These are phyloP conservation scores for Lomographa bimaculata DNA, from an alignment of 2,888 invertebrate species.

Conservation along the genomic window DNA sequence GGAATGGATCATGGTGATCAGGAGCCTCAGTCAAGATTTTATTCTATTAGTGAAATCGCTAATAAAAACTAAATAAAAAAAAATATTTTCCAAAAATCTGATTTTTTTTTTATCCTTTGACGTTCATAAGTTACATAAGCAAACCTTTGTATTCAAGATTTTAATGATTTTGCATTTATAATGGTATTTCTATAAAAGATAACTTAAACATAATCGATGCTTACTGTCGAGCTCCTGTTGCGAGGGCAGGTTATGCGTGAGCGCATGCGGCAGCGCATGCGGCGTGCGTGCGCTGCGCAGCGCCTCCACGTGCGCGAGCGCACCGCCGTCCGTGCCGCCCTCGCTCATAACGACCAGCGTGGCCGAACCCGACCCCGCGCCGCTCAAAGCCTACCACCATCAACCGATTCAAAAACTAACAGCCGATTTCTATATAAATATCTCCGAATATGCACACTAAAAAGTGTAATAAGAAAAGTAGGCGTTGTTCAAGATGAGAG, in stretches of 20 bases:
- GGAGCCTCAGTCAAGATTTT: too few relatives aligned
- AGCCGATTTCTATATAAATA: not conserved
- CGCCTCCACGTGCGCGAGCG: slow-evolving; percentile 56
- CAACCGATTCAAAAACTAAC: not conserved
- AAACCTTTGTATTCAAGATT: too few relatives aligned
- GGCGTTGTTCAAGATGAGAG: too few relatives aligned
- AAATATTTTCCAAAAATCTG: too few relatives aligned
- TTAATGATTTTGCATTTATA: too few relatives aligned
- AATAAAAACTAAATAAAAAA: too few relatives aligned
- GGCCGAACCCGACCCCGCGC: slow-evolving; percentile 55
- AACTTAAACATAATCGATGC: slow-evolving; percentile 11
- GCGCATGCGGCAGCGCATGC: slow-evolving; percentile 36
- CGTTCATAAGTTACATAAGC: too few relatives aligned
- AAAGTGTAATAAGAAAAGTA: too few relatives aligned
- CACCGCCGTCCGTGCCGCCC: slow-evolving; percentile 36
- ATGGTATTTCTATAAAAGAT: not conserved
- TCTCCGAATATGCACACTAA: too few relatives aligned
- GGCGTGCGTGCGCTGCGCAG: slow-evolving; percentile 40
- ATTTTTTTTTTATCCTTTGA: too few relatives aligned
- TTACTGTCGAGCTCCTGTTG: slow-evolving; percentile 51
- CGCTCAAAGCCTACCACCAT: slow-evolving; percentile 46
- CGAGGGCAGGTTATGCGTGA: slow-evolving; percentile 48
- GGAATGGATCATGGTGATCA: too few relatives aligned
- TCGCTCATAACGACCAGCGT: slow-evolving; percentile 49
- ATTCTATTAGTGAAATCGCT: too few relatives aligned